Evolutionary conservation across 2,888 invertebrate genomes (phyloP), one percentile per base, ranked within the genome.

Genomic region (Odontocolon sp.): DNA sequence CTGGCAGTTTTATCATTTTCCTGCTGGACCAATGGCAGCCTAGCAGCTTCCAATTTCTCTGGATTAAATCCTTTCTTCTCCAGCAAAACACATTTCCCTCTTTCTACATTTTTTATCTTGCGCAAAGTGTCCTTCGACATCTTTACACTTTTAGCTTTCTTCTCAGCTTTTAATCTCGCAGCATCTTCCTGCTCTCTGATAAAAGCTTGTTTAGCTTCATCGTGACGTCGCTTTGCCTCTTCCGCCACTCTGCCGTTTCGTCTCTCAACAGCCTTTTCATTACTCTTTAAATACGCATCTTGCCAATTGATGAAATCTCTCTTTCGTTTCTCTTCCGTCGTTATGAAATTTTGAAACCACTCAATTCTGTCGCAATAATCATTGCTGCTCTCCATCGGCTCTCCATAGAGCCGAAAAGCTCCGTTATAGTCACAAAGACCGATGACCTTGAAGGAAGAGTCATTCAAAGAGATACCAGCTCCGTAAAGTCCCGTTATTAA

Each of bases 351-450:
- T 57, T 82, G 83, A 67, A 89, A 84, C 88, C 88, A 87, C 28
- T 87, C 85, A 69, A 86, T 70, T 33, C 86, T 83, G 36, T 82
- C 21, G 2, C 71, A 54, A 18, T 78, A 73, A 2, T 82, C 80
- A 0, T 77, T 16, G 2, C 21, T 14, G 87, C 92, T 92, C 91
- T 85, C 91, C 6, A 90, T 89, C 0, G 94, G 93, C 72, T 93
- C 87, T 50, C 92, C 88, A 82, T 94, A 93, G 90, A 95, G 92
- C 80, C 93, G 91, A 67, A 95, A 93, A 3, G 93, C 92, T 38
- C 95, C 95, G 81, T 93, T 93, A 23, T 91, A 91, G 85, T 95
- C 95, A 42, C 94, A 93, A 2, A 95, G 92, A 0, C 94, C 95
- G 0, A 94, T 91, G 36, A 94, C 91, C 42, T 78, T 57, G 70